Base-by-base conservation (phyloP, 2,888 invertebrate genomes). In the Tetramorium bicarinatum region DNA sequence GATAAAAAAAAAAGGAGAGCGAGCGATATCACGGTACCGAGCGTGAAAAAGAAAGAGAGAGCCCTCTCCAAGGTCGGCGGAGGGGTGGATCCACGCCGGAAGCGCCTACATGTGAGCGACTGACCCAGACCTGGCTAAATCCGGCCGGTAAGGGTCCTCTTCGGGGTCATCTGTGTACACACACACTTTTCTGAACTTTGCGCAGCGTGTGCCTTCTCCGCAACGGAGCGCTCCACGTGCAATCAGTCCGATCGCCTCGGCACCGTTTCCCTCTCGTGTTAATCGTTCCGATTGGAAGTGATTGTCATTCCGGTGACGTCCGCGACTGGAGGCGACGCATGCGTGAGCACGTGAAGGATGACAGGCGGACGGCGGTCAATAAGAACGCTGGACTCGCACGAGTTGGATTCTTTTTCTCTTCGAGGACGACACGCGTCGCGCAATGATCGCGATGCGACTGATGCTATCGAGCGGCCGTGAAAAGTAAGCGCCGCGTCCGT, bases 51-150 rank as follows among this genome's bases (percentile, higher is more conserved):
- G 66, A 6, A 44, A 77, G 15, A 67, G 21, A 25, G 13, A 15
- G 21, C 9, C 21, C 34, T 47, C 34, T 11, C 66, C 59, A 64
- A 72, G 72, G 38, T 47, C 59, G 59, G 18, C 72, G 25, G 13
- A 13, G n/a, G 21, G 34, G 47, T 29, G 29, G 38, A 61, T 25
- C 21, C 59, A 38, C 21, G 47, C 54, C 76, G 74, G 49, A 81
- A 71, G 62, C 56, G 77, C 6, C 29, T 29, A 64, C 77, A 54
- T 44, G 47, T 47, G 38, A 77, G 47, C 59, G 79, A 69, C 71
- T 71, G 79, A 80, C 79, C 69, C 69, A 79, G 79, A 79, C 79
- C 44, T n/a, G 25, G 59, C 25, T 67, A 18, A 29, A 56, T 77
- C n/a, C 52, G 15, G 13, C 41, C 13, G 47, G 25, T 9, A 80